Evolutionary conservation across 2,888 invertebrate genomes (phyloP).

Genomic region (Spodoptera exigua): DNA sequence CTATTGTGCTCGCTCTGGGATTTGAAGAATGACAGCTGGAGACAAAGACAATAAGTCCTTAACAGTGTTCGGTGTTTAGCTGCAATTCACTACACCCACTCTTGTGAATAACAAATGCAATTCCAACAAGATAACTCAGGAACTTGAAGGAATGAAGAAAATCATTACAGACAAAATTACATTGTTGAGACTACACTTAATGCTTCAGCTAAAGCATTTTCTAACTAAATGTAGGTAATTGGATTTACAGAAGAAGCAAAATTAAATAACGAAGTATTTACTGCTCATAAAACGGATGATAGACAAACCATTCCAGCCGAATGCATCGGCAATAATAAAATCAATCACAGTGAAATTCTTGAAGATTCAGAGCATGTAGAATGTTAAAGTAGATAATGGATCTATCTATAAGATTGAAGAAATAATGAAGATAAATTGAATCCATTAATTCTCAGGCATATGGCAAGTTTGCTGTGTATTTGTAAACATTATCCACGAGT

Average conservation of each 20-base stretch:
- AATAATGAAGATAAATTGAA: not conserved
- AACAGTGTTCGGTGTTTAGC: constrained; percentile 55
- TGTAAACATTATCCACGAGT: constrained; percentile 10
- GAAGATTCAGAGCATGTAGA: too few relatives aligned
- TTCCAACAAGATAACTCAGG: constrained; percentile 7
- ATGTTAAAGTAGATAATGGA: not conserved
- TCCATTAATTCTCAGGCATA: not conserved
- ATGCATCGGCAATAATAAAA: too few relatives aligned
- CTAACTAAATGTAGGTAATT: too few relatives aligned
- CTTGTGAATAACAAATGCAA: constrained; percentile 39
- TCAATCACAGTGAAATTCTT: too few relatives aligned
- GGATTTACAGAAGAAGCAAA: too few relatives aligned
- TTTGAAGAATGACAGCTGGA: constrained; percentile 31
- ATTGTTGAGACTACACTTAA: not conserved
- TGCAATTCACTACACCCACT: constrained; percentile 61
- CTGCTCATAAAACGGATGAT: too few relatives aligned
- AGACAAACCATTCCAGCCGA: too few relatives aligned
- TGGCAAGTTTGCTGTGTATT: not conserved
- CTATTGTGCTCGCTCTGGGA: constrained; percentile 35
- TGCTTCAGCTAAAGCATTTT: not conserved
- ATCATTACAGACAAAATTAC: too few relatives aligned
- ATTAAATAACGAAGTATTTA: too few relatives aligned
- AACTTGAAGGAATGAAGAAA: constrained; percentile 1
- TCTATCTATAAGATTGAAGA: too few relatives aligned
- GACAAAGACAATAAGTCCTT: constrained; percentile 56